Evolutionary conservation across 2,888 invertebrate genomes (phyloP), one percentile per base, ranked within the genome.

Genomic region (Parnassius glacialis): DNA sequence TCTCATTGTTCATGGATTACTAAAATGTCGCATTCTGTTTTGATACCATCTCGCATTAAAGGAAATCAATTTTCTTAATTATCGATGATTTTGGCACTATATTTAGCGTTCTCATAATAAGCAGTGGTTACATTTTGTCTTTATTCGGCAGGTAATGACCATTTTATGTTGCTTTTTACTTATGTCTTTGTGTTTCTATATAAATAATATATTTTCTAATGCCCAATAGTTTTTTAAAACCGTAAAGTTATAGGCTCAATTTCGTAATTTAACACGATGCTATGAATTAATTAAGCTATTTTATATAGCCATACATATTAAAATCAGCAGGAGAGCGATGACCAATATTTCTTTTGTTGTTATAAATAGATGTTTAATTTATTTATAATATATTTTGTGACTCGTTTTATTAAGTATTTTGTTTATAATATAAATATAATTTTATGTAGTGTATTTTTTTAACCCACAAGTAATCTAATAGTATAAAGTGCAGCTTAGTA

Each of bases 1-100:
- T 34, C 34, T 7, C 34, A 69, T 70, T 76, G 75, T 84, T 81
- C 84, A 80, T 85, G 83, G 71, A 65, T 74, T 73, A 65, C 73
- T 81, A 89, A 89, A 87, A 90, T 90, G 90, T 90, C 88, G 90
- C 82, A 83, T 80, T 84, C 84, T 90, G 90, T 90, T 90, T 89
- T 90, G 87, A 86, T 89, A 83, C 84, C 78, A 73, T 83, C 79
- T 81, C 76, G 76, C 74, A 81, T 76, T 83, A 82, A 79, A 87
- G 79, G 70, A 83, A 84, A 83, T 81, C 78, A 82, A 80, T 82
- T 83, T 83, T 78, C 71, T 67, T 74, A 79, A 80, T 75, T 80
- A 79, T 78, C 74, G 70, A 79, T 78, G 79, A 75, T 72, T 79
- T 76, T 72, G 70, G 68, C 67, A 70, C 76, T 72, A 70, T 62